Base-by-base conservation (phyloP, 2,888 invertebrate genomes). In the Coleophora deauratella region DNA sequence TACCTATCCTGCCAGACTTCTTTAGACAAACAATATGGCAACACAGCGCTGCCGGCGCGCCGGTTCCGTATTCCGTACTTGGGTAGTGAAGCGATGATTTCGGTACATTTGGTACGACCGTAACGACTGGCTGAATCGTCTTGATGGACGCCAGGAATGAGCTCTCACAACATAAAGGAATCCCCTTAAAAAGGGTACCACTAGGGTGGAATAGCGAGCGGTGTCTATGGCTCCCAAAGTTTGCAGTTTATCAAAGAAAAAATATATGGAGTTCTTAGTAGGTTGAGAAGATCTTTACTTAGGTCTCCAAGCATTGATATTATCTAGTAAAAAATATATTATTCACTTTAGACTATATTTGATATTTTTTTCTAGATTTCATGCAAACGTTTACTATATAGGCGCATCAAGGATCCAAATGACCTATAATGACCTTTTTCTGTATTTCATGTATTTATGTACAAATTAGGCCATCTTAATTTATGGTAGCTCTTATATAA, bases 131-230 rank as follows among this genome's bases (percentile, higher is more conserved):
- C 75, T 76, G 87, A 88, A 88, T 88, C 81, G 88, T 84, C 88
- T 86, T 88, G 88, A 89, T 88, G 88, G 88, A 88, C 88, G 88
- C 87, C 86, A 80, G 74, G 80, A 88, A 87, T 87, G 87, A 87
- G 82, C 86, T 86, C 84, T 84, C 84, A 85, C 80, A 80, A 81
- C 86, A 84, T 85, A 84, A 86, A 86, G 86, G 84, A 86, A 86
- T 82, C 82, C 85, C 82, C 84, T 84, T 82, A 84, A 84, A 84
- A 85, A 84, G 84, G 85, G 82, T 82, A 82, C 73, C 79, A 66
- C 63, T 67, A 68, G 81, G 79, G 77, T 74, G 71, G 75, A 72
- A 72, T 70, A 71, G 69, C 54, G 21, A 54, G 38, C 40, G 52
- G 30, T 9, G 31, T 8, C 57, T 50, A 52, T 2, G 58, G 39